A percentile compares a stretch with the other conserved stretches of the same genome.
phyloP scores from a whole-genome alignment of 1,140 invertebrate species.

The Amphibalanus amphitrite region DNA sequence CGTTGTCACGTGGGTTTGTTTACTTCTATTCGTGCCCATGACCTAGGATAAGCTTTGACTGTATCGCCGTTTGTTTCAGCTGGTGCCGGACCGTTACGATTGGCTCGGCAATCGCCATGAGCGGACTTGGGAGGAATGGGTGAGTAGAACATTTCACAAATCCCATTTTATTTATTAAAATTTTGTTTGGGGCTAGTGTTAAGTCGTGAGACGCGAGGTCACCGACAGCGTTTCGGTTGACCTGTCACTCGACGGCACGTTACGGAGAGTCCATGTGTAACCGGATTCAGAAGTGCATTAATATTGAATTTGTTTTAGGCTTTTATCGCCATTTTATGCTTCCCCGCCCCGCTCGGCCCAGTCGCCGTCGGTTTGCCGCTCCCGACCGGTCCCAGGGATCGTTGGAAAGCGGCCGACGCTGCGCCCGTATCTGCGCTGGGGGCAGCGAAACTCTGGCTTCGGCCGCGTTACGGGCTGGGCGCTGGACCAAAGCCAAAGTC shows the following conservation, averaged over 20 bases:
- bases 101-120: slow-evolving; percentile 73
- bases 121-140: slow-evolving; percentile 74
- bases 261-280: no score
- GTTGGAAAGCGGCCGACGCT: no score
- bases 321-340: no score
- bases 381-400: no score
- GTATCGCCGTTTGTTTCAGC: slow-evolving; percentile 43
- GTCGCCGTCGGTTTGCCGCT: no score
- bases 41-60: slow-evolving; percentile 11
- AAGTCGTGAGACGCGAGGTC: no score
- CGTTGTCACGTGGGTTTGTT: slow-evolving; percentile 14
- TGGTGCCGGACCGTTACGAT: slow-evolving; percentile 74
- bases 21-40: slow-evolving; percentile 3
- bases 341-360: no score
- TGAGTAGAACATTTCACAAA: slow-evolving; percentile 35
- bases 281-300: no score
- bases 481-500: not conserved
- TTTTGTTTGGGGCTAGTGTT: not conserved
- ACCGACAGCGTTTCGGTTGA: no score
- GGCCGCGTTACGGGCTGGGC: not conserved
- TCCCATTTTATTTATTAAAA: not conserved
- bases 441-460: not conserved
- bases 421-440: no score
- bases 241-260: no score
- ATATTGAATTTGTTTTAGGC: no score